These are phyloP conservation scores for Brachystomella parvula DNA, from an alignment of 1,140 invertebrate genomes.

Conservation along the genomic window DNA sequence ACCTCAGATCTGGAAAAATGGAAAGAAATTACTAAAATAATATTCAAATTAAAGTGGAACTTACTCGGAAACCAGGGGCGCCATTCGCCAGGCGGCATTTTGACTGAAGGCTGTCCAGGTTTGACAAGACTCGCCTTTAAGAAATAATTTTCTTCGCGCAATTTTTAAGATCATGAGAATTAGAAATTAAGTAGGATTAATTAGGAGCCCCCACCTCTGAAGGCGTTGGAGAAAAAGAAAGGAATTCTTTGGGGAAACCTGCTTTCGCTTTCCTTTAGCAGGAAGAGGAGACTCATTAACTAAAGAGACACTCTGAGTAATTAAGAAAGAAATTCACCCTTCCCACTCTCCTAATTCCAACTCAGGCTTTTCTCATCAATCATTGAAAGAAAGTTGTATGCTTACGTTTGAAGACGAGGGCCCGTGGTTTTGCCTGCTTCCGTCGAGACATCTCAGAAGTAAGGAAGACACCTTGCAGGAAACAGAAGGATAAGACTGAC, in stretches of 20 bases:
- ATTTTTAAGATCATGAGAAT: background rate
- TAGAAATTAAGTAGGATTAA: background rate
- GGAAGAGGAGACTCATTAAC: constrained; percentile 8
- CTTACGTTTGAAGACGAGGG: constrained; percentile 46
- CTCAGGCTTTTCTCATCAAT: background rate
- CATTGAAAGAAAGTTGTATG: constrained; percentile 20
- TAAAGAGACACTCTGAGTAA: constrained; percentile 6
- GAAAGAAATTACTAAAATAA: background rate
- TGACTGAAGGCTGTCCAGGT: background rate
- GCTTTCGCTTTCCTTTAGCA: too few species aligned
- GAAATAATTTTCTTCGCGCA: background rate
- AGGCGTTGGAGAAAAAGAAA: background rate
- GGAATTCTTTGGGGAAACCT: background rate
- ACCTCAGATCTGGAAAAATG: too few species aligned
- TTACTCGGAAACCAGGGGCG: background rate
- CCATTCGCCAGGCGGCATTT: background rate
- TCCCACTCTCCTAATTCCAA: constrained; percentile 6
- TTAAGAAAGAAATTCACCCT: background rate
- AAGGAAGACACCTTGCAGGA: background rate
- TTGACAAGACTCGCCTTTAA: background rate
- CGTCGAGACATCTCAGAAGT: constrained; percentile 45
- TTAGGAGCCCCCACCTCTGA: background rate
- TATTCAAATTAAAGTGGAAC: background rate
- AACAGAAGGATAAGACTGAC: background rate
- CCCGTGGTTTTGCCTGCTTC: constrained; percentile 50